Percentiles rank a stretch among this genome's conserved stretches.
Evolutionary conservation across 2,113 vertebrate genomes (phyloP).

Genomic region (Aleadryas rufinucha): DNA sequence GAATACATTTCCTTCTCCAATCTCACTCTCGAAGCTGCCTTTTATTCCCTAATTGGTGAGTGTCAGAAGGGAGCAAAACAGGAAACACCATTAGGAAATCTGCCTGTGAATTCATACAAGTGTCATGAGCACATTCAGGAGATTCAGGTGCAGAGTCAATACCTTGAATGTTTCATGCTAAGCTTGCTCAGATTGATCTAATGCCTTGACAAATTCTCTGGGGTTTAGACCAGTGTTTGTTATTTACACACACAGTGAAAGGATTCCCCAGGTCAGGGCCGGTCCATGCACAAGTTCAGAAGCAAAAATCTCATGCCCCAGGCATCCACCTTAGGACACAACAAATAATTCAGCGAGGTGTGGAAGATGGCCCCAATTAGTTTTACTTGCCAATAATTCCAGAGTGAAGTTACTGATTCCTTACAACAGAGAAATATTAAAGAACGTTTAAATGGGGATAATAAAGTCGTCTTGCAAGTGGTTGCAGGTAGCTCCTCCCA

Average conservation of each 20-base stretch:
- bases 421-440: background rate
- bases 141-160: background rate
- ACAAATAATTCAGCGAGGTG: background rate
- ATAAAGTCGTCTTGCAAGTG: background rate
- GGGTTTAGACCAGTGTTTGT: background rate
- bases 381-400: background rate
- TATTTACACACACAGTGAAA: background rate
- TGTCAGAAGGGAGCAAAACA: background rate
- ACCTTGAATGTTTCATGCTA: background rate
- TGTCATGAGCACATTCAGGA: background rate
- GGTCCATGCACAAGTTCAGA: background rate
- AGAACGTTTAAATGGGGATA: background rate
- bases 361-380: background rate
- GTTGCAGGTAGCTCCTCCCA: background rate
- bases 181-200: background rate
- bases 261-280: background rate
- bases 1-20: background rate
- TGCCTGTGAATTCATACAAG: background rate
- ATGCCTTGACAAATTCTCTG: background rate
- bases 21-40: background rate
- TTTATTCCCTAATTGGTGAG: constrained; percentile 5
- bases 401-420: background rate
- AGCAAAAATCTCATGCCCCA: background rate
- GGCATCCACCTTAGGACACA: background rate
- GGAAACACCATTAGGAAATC: background rate